phyloP scores from a whole-genome alignment of 2,888 invertebrate genomes.

The Hipparchia sbordonii region DNA sequence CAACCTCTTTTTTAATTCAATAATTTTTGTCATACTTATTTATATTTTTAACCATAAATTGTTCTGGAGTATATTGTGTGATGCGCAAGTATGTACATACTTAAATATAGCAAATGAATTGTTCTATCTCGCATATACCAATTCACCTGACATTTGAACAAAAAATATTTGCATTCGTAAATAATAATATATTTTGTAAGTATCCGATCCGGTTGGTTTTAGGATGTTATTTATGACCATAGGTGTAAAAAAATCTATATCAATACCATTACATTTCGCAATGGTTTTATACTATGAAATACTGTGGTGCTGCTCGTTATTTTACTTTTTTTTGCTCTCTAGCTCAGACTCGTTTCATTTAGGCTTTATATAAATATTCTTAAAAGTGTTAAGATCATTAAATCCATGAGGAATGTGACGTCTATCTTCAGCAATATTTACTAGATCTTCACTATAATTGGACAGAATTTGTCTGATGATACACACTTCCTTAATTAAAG shows the following conservation, averaged over 20 bases:
- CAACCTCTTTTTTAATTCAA: too few relatives aligned
- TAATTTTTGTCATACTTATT: too few relatives aligned
- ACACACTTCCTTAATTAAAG: too few relatives aligned
- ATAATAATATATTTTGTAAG: slow-evolving; percentile 34
- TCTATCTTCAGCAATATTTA: too few relatives aligned
- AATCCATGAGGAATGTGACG: too few relatives aligned
- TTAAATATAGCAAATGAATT: neutral
- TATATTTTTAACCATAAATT: too few relatives aligned
- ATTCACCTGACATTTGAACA: slow-evolving; percentile 44
- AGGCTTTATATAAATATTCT: too few relatives aligned
- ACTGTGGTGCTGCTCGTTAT: neutral
- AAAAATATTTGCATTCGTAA: slow-evolving; percentile 44
- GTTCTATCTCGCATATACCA: slow-evolving; percentile 27
- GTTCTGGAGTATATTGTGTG: too few relatives aligned
- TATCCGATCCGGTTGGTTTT: slow-evolving; percentile 42
- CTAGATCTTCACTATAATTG: too few relatives aligned
- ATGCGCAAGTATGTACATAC: too few relatives aligned
- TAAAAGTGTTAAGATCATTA: too few relatives aligned
- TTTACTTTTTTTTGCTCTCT: neutral
- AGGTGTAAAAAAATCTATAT: slow-evolving; percentile 30
- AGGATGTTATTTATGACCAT: slow-evolving; percentile 29
- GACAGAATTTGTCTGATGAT: too few relatives aligned
- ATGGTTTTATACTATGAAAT: slow-evolving; percentile 7
- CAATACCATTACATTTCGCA: slow-evolving; percentile 19
- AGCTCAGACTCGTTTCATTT: neutral